These are phyloP conservation scores for Cyanistes caeruleus DNA, from an alignment of 2,113 vertebrate genomes.

Conservation along the genomic window DNA sequence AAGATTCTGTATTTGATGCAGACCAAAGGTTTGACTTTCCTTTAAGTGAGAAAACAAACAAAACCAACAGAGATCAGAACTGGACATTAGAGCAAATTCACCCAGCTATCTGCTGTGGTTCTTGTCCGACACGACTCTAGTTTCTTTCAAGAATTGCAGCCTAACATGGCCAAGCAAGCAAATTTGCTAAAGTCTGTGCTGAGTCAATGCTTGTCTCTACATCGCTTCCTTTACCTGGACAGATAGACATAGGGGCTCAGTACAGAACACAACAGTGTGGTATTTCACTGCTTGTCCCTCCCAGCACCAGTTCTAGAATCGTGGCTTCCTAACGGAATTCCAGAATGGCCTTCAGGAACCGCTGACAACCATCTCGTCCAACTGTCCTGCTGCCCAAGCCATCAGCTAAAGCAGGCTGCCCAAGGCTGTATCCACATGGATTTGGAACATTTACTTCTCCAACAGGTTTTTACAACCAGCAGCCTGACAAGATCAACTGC, in stretches of 20 bases:
- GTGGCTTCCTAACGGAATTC: not conserved
- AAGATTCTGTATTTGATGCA: not conserved
- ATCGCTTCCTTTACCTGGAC: not conserved
- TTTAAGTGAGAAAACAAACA: not conserved
- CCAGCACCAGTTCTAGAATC: not conserved
- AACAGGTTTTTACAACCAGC: not conserved
- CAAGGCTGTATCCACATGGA: fast-evolving
- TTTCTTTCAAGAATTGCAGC: not conserved
- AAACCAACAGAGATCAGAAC: not conserved
- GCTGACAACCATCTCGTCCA: not conserved
- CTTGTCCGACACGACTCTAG: fast-evolving
- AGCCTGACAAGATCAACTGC: not conserved
- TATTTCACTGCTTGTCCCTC: too few species aligned
- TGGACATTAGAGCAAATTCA: not conserved
- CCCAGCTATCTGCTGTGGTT: not conserved
- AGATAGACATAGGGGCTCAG: not conserved
- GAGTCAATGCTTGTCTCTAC: not conserved
- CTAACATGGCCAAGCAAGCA: not conserved
- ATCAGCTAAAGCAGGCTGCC: not conserved
- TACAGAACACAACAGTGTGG: not conserved
- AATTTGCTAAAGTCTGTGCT: not conserved
- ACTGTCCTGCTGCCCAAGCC: not conserved
- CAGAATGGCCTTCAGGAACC: not conserved
- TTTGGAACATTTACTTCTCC: not conserved
- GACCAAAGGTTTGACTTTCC: not conserved